Evolutionary conservation across 2,113 vertebrate genomes (phyloP).

Genomic region (Rhinoderma darwinii): DNA sequence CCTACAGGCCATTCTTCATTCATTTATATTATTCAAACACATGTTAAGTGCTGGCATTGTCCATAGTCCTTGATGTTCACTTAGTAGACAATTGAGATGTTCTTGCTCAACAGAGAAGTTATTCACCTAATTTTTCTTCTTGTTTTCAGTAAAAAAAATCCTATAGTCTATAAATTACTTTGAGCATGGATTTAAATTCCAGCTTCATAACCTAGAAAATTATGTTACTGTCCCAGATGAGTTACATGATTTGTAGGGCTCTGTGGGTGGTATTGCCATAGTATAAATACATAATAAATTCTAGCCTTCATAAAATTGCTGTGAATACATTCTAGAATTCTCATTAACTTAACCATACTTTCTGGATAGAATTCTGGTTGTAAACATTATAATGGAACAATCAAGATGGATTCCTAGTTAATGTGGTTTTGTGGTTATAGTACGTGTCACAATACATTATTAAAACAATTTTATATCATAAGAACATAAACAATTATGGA

Average conservation of each 20-base stretch:
- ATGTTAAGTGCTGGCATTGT: too few relatives aligned
- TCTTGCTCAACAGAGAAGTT: background rate
- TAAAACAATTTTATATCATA: background rate
- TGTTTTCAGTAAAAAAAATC: background rate
- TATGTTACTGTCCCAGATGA: background rate
- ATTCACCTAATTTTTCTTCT: background rate
- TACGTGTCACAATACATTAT: conserved; percentile 21
- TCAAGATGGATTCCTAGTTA: conserved; percentile 4
- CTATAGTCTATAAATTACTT: background rate
- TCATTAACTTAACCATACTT: background rate
- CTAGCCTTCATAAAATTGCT: background rate
- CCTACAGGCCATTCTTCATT: too few relatives aligned
- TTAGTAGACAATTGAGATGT: background rate
- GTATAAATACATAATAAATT: background rate
- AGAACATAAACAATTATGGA: background rate
- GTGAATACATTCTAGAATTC: background rate
- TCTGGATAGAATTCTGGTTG: background rate
- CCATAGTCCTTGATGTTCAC: background rate
- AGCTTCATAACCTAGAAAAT: background rate
- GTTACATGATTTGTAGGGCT: background rate
- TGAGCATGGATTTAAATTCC: background rate
- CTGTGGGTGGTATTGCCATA: background rate
- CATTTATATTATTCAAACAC: too few relatives aligned
- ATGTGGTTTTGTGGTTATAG: background rate
- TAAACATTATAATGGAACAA: background rate